A percentile compares a stretch with the other conserved stretches of the same genome.
phyloP scores from a whole-genome alignment of 2,888 invertebrate genomes.

The Julus scandinavius region DNA sequence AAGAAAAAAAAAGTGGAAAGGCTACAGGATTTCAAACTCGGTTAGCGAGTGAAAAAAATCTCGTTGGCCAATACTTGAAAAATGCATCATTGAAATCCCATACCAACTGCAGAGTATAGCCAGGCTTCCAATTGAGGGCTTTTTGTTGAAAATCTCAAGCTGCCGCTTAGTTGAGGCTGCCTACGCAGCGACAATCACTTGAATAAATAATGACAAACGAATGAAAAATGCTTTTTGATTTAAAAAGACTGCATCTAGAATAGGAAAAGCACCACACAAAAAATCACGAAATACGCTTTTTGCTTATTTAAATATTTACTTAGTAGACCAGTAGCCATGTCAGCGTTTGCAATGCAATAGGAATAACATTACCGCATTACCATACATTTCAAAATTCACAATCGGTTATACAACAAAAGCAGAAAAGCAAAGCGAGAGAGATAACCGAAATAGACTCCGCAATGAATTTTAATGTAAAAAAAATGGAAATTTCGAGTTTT shows the following conservation, averaged over 20 bases:
- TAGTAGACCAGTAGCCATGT: slow-evolving; percentile 36
- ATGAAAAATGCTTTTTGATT: slow-evolving; percentile 44
- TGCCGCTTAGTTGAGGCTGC: not conserved
- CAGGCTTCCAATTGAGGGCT: slow-evolving; percentile 25
- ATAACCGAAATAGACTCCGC: not conserved
- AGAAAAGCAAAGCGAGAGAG: not conserved
- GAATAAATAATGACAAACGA: slow-evolving; percentile 45
- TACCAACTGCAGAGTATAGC: not conserved
- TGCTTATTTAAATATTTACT: slow-evolving; percentile 43
- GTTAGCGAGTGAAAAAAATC: slow-evolving; percentile 32
- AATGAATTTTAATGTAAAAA: not conserved
- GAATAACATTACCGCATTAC: slow-evolving; percentile 10
- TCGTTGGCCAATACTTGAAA: slow-evolving; percentile 38
- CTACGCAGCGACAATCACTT: slow-evolving; percentile 41
- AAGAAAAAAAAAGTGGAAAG: slow-evolving; percentile 21
- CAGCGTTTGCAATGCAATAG: slow-evolving; percentile 11
- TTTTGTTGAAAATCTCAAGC: not conserved
- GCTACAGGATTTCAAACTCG: slow-evolving; percentile 45
- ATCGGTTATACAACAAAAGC: not conserved
- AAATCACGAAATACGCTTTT: slow-evolving; percentile 1
- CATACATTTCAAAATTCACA: slow-evolving; percentile 12
- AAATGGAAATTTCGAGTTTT: not conserved
- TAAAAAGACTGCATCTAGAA: slow-evolving; percentile 18
- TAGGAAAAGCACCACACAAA: not conserved
- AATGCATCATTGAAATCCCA: slow-evolving; percentile 46